A percentile compares a stretch with the other conserved stretches of the same genome.
Evolutionary conservation across 2,797 vertebrate species (phyloP).

Genomic region (Aphelocoma californica): DNA sequence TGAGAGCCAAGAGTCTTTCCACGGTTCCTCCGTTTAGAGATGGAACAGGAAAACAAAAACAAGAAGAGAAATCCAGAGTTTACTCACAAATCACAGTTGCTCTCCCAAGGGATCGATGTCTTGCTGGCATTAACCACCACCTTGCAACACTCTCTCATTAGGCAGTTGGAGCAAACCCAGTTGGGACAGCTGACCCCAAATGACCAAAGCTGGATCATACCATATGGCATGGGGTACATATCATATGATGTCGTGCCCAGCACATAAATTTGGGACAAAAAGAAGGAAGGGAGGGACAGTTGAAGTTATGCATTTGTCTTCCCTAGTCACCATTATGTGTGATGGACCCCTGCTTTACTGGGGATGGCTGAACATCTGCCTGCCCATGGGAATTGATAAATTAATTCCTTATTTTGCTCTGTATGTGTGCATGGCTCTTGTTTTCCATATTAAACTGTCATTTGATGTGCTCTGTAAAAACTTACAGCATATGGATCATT

Average conservation of each 20-base stretch:
- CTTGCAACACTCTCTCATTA: not conserved
- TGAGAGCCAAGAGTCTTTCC: too few relatives aligned
- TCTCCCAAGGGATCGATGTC: too few relatives aligned
- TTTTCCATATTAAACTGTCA: not conserved
- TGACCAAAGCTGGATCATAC: not conserved
- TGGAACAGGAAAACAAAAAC: too few relatives aligned
- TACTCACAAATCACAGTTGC: too few relatives aligned
- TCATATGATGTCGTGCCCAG: too few relatives aligned
- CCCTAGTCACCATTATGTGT: accelerated
- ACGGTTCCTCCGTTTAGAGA: too few relatives aligned
- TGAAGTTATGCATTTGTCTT: not conserved
- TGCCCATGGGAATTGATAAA: not conserved
- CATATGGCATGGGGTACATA: not conserved
- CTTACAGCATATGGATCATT: not conserved
- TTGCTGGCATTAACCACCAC: accelerated
- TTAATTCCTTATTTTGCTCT: not conserved
- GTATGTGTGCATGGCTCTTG: not conserved
- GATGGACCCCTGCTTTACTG: not conserved
- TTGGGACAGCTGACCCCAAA: not conserved
- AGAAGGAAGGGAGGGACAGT: not conserved
- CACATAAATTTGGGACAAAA: not conserved
- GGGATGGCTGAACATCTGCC: not conserved
- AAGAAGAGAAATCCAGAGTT: too few relatives aligned
- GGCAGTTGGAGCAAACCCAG: not conserved
- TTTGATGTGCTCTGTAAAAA: not conserved